These are phyloP conservation scores for Phengaris alcon DNA, from an alignment of 2,888 invertebrate species.

Conservation along the genomic window DNA sequence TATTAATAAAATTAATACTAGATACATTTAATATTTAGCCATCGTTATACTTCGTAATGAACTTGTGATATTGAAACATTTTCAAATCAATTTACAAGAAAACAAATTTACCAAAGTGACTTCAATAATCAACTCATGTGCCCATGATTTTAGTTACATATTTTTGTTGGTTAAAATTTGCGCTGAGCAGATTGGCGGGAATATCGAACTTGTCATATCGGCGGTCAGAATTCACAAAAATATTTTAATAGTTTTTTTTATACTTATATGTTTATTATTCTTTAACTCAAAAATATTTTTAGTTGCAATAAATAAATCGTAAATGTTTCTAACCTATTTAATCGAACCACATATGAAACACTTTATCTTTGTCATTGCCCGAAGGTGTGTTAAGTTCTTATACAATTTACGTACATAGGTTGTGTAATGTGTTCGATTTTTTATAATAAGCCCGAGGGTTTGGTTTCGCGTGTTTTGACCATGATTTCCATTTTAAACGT, in stretches of 20 bases:
- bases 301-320: not conserved
- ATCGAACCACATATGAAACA: not conserved
- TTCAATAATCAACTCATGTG: not conserved
- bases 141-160: not conserved
- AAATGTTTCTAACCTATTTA: slow-evolving; percentile 1
- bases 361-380: not conserved
- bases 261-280: not conserved
- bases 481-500: slow-evolving; percentile 24
- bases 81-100: not conserved
- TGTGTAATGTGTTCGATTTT: slow-evolving; percentile 24
- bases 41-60: not conserved
- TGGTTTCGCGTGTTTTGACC: slow-evolving; percentile 16
- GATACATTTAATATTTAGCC: not conserved
- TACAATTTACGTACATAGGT: not conserved
- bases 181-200: not conserved
- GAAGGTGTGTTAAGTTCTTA: not conserved
- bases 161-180: not conserved
- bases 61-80: not conserved
- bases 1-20: too few relatives aligned
- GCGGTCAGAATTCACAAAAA: not conserved
- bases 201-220: not conserved
- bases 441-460: slow-evolving; percentile 10
- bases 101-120: not conserved
- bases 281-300: not conserved
- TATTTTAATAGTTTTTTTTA: not conserved